phyloP scores from a whole-genome alignment of 1,140 invertebrate species.

The Prorops nasuta region DNA sequence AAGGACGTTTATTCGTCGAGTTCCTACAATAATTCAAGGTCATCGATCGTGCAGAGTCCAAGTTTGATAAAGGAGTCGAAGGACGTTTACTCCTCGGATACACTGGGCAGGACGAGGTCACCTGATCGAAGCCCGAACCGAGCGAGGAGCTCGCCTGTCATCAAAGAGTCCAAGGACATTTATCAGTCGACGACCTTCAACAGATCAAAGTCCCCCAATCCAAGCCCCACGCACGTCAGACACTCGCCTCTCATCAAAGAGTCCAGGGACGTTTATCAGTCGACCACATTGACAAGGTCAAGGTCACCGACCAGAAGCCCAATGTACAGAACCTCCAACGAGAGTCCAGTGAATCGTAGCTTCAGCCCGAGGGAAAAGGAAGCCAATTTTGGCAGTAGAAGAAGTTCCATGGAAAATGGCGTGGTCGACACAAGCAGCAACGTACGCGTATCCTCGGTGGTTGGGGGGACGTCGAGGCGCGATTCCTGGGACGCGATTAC shows the following conservation, averaged over 20 bases:
- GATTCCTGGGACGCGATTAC: conserved; percentile 80
- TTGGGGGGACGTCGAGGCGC: conserved; percentile 61
- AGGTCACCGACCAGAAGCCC: conserved; percentile 41
- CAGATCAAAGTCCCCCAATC: conserved; percentile 42
- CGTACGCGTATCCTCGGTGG: conserved; percentile 65
- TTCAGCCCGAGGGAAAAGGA: conserved; percentile 55
- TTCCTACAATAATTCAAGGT: conserved; percentile 42
- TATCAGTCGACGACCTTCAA: conserved; percentile 37
- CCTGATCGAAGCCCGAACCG: conserved; percentile 35
- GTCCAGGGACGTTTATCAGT: conserved; percentile 46
- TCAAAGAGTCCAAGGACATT: conserved; percentile 46
- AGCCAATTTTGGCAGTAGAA: conserved; percentile 38
- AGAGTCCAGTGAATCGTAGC: conserved; percentile 44
- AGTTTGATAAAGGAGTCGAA: conserved; percentile 39
- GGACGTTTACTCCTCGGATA: conserved; percentile 35
- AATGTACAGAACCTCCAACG: conserved; percentile 26
- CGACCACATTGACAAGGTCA: conserved; percentile 39
- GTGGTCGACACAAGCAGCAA: conserved; percentile 69
- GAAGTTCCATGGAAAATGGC: conserved; percentile 41
- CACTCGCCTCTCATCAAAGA: conserved; percentile 46
- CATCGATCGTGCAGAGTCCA: conserved; percentile 41
- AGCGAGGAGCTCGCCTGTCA: conserved; percentile 32
- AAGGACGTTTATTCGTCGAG: conserved; percentile 37
- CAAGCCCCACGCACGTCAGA: conserved; percentile 24
- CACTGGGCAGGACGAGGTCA: conserved; percentile 31